phyloP scores from a whole-genome alignment of 2,113 vertebrate species.

The Malurus cyaneus region DNA sequence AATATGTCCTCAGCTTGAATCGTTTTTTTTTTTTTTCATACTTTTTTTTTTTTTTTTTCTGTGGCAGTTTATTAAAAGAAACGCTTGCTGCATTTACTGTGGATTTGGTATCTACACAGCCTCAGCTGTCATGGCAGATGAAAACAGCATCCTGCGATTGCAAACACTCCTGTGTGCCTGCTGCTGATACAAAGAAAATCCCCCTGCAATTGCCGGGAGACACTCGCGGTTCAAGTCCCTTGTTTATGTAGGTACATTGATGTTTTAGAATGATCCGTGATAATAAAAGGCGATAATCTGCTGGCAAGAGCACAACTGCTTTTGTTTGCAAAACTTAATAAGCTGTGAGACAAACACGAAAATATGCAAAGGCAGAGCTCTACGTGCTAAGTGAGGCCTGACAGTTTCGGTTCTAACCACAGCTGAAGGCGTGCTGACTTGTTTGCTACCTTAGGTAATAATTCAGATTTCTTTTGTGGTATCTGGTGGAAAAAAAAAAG shows the following conservation, averaged over 20 bases:
- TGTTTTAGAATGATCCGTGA: neutral
- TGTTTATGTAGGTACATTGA: neutral
- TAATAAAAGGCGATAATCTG: neutral
- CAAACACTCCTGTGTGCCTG: conserved; percentile 33
- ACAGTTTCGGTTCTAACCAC: neutral
- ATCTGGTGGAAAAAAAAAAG: neutral
- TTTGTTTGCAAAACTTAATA: conserved; percentile 32
- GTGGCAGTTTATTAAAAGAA: conserved; percentile 86
- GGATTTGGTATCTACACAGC: conserved; percentile 77
- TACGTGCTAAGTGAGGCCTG: neutral
- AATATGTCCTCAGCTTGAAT: conserved; percentile 62
- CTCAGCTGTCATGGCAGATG: conserved; percentile 80
- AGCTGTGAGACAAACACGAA: neutral
- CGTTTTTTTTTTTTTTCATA: conserved; percentile 63
- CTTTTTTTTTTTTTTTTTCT: conserved; percentile 58
- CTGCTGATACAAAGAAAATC: conserved; percentile 1
- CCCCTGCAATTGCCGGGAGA: neutral
- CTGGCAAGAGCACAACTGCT: neutral
- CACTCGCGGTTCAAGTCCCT: neutral
- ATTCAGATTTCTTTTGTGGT: neutral
- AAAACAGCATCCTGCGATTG: conserved; percentile 63
- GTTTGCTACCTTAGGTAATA: neutral
- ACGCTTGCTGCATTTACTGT: conserved; percentile 71
- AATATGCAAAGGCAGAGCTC: neutral
- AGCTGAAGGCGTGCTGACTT: neutral